Evolutionary conservation across 92 coral and sea anemone species (phyloP).

Genomic region (Porites divaricata): DNA sequence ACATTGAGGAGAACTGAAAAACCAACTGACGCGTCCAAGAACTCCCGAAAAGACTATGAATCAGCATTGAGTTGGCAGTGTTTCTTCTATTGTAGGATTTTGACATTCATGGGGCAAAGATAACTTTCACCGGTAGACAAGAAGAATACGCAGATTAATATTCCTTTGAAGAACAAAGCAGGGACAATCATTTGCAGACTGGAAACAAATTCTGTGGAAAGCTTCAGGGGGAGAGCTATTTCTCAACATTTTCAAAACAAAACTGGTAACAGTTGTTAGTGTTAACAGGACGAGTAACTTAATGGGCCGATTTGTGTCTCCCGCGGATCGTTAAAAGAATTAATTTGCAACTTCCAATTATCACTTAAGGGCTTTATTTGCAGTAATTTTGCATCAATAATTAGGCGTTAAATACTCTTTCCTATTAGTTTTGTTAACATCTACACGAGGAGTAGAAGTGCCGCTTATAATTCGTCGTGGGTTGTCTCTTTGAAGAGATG

Average conservation of each 20-base stretch:
- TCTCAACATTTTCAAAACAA: background rate
- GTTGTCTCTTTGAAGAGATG: background rate
- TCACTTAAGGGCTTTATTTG: slow-evolving; percentile 19
- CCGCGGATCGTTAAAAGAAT: background rate
- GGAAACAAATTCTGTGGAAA: background rate
- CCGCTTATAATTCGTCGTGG: slow-evolving; percentile 8
- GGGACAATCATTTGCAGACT: background rate
- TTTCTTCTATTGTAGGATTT: too few relatives aligned
- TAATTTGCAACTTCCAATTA: slow-evolving; percentile 6
- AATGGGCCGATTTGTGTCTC: slow-evolving; percentile 7
- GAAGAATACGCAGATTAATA: background rate
- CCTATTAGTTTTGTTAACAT: slow-evolving; percentile 20
- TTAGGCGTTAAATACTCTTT: slow-evolving; percentile 37
- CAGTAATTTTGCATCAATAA: slow-evolving; percentile 32
- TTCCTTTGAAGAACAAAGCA: background rate
- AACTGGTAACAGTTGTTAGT: slow-evolving; percentile 8
- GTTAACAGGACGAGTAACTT: slow-evolving; percentile 16
- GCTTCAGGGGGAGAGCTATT: background rate
- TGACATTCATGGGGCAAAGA: background rate
- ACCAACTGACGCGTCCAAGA: too few relatives aligned
- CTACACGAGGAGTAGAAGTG: background rate
- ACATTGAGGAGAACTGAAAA: slow-evolving; percentile 8
- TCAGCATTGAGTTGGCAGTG: background rate
- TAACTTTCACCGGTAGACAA: background rate
- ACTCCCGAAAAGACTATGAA: background rate